Evolutionary conservation across 23 tunicate species (phyloP).

Genomic region (Botrylloides violaceus): DNA sequence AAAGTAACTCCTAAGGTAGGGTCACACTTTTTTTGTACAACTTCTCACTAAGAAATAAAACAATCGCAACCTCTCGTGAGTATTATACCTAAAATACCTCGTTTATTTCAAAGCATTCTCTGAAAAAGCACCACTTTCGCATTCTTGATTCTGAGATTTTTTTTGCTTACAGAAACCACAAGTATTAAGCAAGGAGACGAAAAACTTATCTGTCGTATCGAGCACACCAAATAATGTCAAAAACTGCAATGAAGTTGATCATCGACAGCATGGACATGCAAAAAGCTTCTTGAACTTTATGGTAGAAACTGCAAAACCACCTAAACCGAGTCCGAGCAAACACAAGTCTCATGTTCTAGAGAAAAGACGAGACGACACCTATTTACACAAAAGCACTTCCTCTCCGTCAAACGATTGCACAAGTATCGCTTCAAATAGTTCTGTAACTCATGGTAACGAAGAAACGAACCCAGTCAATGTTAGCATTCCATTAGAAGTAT

Average conservation of each 20-base stretch:
- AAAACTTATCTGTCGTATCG: neutral
- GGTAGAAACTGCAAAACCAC: slow-evolving; percentile 5
- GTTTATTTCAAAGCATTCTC: too few relatives aligned
- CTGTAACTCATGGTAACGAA: neutral
- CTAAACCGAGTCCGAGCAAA: slow-evolving; percentile 23
- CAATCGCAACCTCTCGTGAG: too few relatives aligned
- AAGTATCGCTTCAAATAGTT: neutral
- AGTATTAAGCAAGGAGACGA: neutral
- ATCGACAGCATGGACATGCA: neutral
- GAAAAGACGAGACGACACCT: neutral
- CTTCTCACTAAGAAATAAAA: too few relatives aligned
- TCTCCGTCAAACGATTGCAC: neutral
- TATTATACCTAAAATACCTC: too few relatives aligned
- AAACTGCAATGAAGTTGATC: neutral
- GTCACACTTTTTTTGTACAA: too few relatives aligned
- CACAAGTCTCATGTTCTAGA: neutral
- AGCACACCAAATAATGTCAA: neutral
- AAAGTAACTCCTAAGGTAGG: slow-evolving; percentile 7
- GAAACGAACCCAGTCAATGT: slow-evolving; percentile 10
- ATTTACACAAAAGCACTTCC: neutral
- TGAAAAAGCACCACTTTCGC: too few relatives aligned
- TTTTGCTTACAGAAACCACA: neutral
- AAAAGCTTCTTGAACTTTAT: slow-evolving; percentile 8
- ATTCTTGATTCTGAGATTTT: too few relatives aligned
- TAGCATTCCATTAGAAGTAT: slow-evolving; percentile 49